phyloP scores from a whole-genome alignment of 2,888 invertebrate species.

The Papilio gigon region DNA sequence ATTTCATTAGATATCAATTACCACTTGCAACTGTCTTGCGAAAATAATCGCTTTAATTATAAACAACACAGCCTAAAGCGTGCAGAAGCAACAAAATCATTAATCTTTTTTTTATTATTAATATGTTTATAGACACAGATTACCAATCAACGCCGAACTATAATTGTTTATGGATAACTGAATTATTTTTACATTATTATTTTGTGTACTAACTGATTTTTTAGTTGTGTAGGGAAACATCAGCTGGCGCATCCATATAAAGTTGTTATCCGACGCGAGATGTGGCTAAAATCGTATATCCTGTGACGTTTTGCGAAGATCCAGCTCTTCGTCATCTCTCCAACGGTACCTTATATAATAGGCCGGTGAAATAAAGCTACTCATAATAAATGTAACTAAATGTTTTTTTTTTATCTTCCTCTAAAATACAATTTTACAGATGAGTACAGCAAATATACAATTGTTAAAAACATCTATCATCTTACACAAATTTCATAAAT shows the following conservation, averaged over 20 bases:
- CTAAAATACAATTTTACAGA: not conserved
- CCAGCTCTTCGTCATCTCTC: too few relatives aligned
- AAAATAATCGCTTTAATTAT: constrained; percentile 67
- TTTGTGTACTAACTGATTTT: not conserved
- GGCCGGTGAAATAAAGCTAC: not conserved
- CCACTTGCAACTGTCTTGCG: constrained; percentile 52
- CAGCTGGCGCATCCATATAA: too few relatives aligned
- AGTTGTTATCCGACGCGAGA: too few relatives aligned
- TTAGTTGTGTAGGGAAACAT: too few relatives aligned
- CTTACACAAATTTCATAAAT: not conserved
- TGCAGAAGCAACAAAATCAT: constrained; percentile 26
- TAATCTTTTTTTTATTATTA: constrained; percentile 41
- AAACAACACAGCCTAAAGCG: constrained; percentile 51
- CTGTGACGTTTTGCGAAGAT: too few relatives aligned
- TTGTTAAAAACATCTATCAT: constrained; percentile 38
- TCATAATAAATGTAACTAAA: too few relatives aligned
- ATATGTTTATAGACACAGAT: constrained; percentile 41
- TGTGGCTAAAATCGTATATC: too few relatives aligned
- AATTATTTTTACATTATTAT: not conserved
- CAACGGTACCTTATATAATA: too few relatives aligned
- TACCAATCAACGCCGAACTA: not conserved
- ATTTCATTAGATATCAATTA: constrained; percentile 64
- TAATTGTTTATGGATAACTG: not conserved
- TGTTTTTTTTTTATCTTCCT: too few relatives aligned
- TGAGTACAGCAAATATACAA: constrained; percentile 14